A percentile compares a stretch with the other conserved stretches of the same genome.
These are phyloP conservation scores for Apis mellifera DNA, from an alignment of 1,140 invertebrate species.

Conservation along the genomic window DNA sequence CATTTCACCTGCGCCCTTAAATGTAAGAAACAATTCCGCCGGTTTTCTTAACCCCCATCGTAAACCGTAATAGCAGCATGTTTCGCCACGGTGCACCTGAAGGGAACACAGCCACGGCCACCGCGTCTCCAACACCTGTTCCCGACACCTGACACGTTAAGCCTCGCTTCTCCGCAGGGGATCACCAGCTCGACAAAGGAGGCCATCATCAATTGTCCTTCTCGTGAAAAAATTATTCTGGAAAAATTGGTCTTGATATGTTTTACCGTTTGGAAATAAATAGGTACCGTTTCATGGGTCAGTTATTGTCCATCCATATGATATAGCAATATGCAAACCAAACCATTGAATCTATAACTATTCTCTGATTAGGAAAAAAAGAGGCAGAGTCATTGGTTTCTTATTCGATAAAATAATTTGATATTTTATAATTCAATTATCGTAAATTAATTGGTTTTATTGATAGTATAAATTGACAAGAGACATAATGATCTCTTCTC, in stretches of 20 bases:
- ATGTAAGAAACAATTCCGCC: conserved; percentile 37
- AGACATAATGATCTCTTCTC: background rate
- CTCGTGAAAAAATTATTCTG: background rate
- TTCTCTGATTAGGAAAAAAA: too few species aligned
- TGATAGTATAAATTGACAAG: background rate
- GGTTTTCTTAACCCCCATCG: conserved; percentile 33
- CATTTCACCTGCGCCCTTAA: conserved; percentile 17
- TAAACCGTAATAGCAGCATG: conserved; percentile 42
- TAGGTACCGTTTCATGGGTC: too few species aligned
- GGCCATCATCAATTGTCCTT: conserved; percentile 16
- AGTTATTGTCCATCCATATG: too few species aligned
- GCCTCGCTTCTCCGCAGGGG: conserved; percentile 52
- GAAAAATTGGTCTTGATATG: background rate
- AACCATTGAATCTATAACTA: background rate
- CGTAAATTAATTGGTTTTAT: background rate
- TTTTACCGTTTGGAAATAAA: too few species aligned
- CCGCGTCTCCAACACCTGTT: conserved; percentile 60
- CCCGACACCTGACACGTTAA: conserved; percentile 55
- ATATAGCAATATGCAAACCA: too few species aligned
- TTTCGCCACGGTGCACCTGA: conserved; percentile 54
- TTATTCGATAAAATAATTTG: too few species aligned
- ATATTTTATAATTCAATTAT: too few species aligned
- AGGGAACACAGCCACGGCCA: conserved; percentile 16
- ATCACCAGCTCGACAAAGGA: conserved; percentile 15
- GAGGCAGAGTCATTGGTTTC: too few species aligned